These are phyloP conservation scores for Eucidaris tribuloides DNA, from an alignment of 35 echinoderm and acorn worm species.

Conservation along the genomic window DNA sequence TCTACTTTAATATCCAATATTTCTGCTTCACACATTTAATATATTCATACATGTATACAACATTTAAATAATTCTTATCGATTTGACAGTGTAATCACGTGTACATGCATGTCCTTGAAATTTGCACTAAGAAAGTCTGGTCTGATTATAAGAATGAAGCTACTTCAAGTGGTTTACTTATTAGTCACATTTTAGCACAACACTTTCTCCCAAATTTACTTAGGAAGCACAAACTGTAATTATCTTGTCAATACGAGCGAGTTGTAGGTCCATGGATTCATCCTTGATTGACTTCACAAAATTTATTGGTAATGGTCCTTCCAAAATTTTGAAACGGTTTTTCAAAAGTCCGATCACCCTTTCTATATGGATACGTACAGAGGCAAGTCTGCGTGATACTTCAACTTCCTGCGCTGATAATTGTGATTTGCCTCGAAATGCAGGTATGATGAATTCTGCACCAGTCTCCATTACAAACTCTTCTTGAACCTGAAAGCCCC, in stretches of 20 bases:
- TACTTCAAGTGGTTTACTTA: no score
- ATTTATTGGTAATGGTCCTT: not conserved
- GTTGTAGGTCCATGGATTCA: slow-evolving; percentile 21
- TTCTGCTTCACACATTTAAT: no score
- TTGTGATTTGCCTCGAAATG: slow-evolving; percentile 29
- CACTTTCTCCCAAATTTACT: slow-evolving; percentile 50
- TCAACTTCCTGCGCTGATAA: slow-evolving; percentile 45
- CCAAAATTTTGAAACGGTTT: slow-evolving; percentile 39
- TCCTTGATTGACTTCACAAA: slow-evolving; percentile 35
- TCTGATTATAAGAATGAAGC: no score
- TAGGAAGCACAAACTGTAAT: slow-evolving; percentile 23
- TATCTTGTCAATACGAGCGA: slow-evolving; percentile 42
- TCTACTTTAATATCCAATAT: no score
- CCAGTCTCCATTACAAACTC: slow-evolving; percentile 25
- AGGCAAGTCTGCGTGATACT: slow-evolving; percentile 19
- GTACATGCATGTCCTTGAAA: no score
- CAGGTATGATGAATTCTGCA: slow-evolving; percentile 41
- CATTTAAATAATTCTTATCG: no score
- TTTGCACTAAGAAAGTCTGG: no score
- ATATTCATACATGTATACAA: no score
- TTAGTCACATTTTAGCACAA: no score
- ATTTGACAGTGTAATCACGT: no score
- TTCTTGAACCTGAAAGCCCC: slow-evolving; percentile 34
- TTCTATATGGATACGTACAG: slow-evolving; percentile 44
- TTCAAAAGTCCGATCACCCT: slow-evolving; percentile 22